Evolutionary conservation across 2,797 vertebrate genomes (phyloP), one percentile per base, ranked within the genome.

Genomic region (Antennarius maculatus): DNA sequence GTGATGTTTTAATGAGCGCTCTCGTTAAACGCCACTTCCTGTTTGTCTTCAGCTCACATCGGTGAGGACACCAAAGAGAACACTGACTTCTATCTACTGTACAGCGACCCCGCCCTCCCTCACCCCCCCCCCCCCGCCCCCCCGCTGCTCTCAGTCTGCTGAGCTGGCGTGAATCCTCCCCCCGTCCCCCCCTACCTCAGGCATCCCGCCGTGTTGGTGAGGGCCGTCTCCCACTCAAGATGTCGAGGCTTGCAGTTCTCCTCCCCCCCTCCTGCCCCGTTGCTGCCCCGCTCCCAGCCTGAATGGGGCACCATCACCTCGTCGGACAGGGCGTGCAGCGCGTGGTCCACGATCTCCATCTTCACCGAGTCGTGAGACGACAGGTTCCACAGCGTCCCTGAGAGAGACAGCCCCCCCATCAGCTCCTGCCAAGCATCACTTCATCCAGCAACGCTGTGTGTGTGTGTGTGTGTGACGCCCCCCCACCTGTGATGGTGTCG

Each of bases 331-430:
- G 96, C 96, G 0, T 97, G 95, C 61, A 99, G 87, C 0, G 97
- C 97, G 0, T 98, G 94, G 75, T 98, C 97, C 87, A 99, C 97
- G 0, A 99, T 97, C 88, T 97, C 97, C 97, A 98, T 99, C 88
- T 98, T 98, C 79, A 98, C 95, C 0, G 96, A 96, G 86, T 99
- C 97, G 0, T 98, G 95, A 0, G 97, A 99, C 1, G 97, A 99
- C 68, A 99, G 88, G 86, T 99, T 99, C 97, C 97, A 99, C 68
- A 98, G 90, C 0, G 97, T 99, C 50, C 96, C 97, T 97, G 79
- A 3, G 7, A 57, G 0, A 6, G 41, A 18, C 16, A 8, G n/a
- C 52, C 50, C 28, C 5, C 39, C 55, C 28, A 31, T 31, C 8
- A 0, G 27, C 0, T n/a, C 29, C 23, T 15, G 13, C 29, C 13